phyloP scores from a whole-genome alignment of 1,140 invertebrate genomes.

The Diorhabda carinulata region DNA sequence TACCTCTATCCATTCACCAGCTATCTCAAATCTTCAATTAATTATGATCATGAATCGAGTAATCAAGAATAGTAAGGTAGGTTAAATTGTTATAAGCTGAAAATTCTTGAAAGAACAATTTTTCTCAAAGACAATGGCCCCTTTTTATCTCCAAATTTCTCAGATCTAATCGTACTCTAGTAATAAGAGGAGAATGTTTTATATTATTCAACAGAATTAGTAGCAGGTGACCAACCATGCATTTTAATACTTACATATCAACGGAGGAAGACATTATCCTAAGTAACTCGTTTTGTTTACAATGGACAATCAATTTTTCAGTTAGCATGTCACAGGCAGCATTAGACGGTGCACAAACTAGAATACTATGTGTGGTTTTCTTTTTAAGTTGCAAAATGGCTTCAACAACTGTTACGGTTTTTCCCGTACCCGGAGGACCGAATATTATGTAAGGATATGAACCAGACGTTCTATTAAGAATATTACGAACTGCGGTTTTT shows the following conservation, averaged over 20 bases:
- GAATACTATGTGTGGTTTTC: conserved; percentile 46
- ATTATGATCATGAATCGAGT: no score
- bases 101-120: no score
- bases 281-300: conserved; percentile 27
- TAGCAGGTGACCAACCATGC: no score
- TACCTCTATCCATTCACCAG: no score
- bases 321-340: conserved; percentile 70
- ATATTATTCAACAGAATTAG: no score
- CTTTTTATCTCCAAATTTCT: no score
- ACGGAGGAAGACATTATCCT: conserved; percentile 34
- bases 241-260: conserved; percentile 28
- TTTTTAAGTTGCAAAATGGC: conserved; percentile 65
- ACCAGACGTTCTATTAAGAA: conserved; percentile 65
- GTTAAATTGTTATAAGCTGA: no score
- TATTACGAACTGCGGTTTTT: conserved; percentile 72
- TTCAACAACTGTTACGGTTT: conserved; percentile 89
- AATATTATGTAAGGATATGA: conserved; percentile 87
- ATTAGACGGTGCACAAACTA: conserved; percentile 72
- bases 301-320: conserved; percentile 46
- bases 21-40: no score
- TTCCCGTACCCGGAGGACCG: conserved; percentile 96
- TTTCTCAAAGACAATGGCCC: no score
- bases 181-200: no score
- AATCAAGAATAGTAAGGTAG: no score
- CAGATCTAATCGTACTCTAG: no score